A percentile compares a stretch with the other conserved stretches of the same genome.
These are phyloP conservation scores for Acrobasis consociella DNA, from an alignment of 2,888 invertebrate genomes.

Conservation along the genomic window DNA sequence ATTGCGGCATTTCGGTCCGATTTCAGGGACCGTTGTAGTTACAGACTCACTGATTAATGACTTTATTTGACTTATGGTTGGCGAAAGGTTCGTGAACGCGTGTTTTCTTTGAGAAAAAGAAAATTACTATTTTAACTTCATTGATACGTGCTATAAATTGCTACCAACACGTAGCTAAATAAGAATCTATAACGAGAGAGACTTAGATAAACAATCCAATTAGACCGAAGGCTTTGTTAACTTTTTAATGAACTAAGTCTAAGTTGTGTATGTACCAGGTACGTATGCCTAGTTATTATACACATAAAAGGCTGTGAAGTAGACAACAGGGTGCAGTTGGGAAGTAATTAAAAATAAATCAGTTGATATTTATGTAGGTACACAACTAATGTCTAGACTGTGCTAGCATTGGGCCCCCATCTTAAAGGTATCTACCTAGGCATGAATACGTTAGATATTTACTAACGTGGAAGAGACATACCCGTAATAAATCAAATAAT, in stretches of 20 bases:
- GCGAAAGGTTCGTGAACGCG: neutral
- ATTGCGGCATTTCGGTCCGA: constrained; percentile 49
- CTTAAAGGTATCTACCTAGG: no score
- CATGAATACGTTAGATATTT: no score
- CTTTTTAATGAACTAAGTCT: constrained; percentile 67
- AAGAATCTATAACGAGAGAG: constrained; percentile 27
- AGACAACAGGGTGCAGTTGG: constrained; percentile 18
- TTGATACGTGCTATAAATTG: neutral
- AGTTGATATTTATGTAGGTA: constrained; percentile 3
- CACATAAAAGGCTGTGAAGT: constrained; percentile 15
- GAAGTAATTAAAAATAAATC: constrained; percentile 21
- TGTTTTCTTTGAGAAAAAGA: neutral
- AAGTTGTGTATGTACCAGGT: constrained; percentile 42
- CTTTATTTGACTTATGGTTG: constrained; percentile 32
- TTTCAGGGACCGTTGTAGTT: constrained; percentile 36
- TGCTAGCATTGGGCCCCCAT: no score
- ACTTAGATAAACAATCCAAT: constrained; percentile 58
- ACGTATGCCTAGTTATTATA: constrained; percentile 8
- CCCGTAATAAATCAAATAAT: no score
- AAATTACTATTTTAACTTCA: no score
- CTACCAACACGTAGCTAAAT: neutral
- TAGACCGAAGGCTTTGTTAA: constrained; percentile 59
- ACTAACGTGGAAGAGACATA: no score
- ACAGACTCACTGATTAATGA: constrained; percentile 42
- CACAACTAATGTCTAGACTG: no score